A percentile compares a stretch with the other conserved stretches of the same genome.
Evolutionary conservation across 2,797 vertebrate genomes (phyloP).

Genomic region (Enteromius treurensis): DNA sequence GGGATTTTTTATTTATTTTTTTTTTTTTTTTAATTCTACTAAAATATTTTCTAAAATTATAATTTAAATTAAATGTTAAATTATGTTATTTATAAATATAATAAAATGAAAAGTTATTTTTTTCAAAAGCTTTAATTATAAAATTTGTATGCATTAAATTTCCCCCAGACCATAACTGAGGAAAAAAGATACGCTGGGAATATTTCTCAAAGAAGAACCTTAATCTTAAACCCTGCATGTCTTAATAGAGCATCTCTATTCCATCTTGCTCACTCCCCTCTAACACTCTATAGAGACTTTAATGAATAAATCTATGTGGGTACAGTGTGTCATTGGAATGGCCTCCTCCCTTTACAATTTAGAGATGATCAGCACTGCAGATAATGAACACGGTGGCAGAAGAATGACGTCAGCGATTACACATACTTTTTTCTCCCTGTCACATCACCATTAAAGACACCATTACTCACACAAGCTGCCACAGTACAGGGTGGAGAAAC

Average conservation of each 20-base stretch:
- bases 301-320: not conserved
- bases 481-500: slow-evolving; percentile 3
- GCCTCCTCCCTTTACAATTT: slow-evolving; percentile 17
- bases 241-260: not conserved
- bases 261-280: not conserved
- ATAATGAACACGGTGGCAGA: not conserved
- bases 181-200: not conserved
- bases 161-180: not conserved
- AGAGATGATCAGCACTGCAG: slow-evolving; percentile 25
- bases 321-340: not conserved
- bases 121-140: not conserved
- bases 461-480: slow-evolving; percentile 27
- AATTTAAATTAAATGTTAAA: no score
- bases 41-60: no score
- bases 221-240: not conserved
- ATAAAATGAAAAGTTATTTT: not conserved
- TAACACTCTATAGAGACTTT: not conserved
- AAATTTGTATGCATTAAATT: not conserved
- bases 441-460: slow-evolving; percentile 22
- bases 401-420: slow-evolving; percentile 34
- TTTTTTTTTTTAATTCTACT: no score
- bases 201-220: not conserved
- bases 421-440: not conserved
- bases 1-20: no score
- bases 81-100: no score